phyloP scores from a whole-genome alignment of 2,797 vertebrate species.

The Sebastiscus albofasciatus region DNA sequence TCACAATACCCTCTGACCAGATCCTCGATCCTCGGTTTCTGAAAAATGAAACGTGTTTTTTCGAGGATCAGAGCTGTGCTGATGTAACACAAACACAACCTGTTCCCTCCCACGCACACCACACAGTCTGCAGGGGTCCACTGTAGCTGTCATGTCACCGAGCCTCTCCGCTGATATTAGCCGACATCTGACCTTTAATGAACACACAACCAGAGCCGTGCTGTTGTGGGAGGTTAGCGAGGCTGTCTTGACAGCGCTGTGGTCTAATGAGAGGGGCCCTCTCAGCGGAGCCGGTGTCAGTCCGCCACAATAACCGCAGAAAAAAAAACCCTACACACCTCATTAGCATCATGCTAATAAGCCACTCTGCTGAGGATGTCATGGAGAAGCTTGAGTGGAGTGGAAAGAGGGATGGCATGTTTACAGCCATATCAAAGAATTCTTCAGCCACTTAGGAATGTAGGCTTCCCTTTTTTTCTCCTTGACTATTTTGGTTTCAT shows the following conservation, averaged over 20 bases:
- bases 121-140: constrained; percentile 22
- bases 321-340: constrained; percentile 45
- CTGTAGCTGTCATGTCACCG: constrained; percentile 16
- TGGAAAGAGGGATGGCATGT: constrained; percentile 22
- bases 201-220: constrained; percentile 28
- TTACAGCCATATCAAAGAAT: constrained; percentile 23
- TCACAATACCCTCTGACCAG: constrained; percentile 18
- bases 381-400: neutral
- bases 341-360: constrained; percentile 75
- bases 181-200: constrained; percentile 75
- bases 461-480: neutral
- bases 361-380: constrained; percentile 40
- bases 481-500: neutral
- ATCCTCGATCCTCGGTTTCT: neutral
- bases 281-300: constrained; percentile 37
- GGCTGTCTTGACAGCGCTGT: constrained; percentile 50
- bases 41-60: constrained; percentile 8
- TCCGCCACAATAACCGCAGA: constrained; percentile 25
- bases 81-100: neutral
- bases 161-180: constrained; percentile 24
- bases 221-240: constrained; percentile 38
- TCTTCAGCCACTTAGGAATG: neutral
- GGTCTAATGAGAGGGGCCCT: constrained; percentile 69
- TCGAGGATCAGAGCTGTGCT: neutral
- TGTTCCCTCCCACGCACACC: neutral